Evolutionary conservation across 2,888 invertebrate genomes (phyloP).

Genomic region (Oegoconia quadripuncta): DNA sequence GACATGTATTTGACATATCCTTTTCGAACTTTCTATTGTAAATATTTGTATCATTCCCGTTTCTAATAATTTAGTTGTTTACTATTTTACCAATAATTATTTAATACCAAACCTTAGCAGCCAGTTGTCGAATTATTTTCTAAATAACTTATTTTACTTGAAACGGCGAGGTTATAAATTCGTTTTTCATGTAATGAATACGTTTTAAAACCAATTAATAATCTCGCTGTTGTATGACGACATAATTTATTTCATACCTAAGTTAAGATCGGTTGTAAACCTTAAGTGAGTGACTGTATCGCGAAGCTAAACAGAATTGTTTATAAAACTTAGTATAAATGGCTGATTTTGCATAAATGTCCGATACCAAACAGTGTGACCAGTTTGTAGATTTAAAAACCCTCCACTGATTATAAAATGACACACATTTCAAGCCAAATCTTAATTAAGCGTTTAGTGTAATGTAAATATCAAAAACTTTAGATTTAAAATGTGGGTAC

Average conservation of each 20-base stretch:
- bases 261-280: no score
- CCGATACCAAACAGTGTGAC: conserved; percentile 66
- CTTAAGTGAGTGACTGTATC: no score
- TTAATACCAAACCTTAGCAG: conserved; percentile 55
- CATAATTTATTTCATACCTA: conserved; percentile 27
- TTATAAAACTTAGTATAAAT: no score
- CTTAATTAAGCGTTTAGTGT: conserved; percentile 30
- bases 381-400: conserved; percentile 37
- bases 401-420: conserved; percentile 16
- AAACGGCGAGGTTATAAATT: conserved; percentile 17
- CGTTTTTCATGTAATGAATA: conserved; percentile 15
- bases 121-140: conserved; percentile 41
- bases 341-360: no score
- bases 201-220: conserved; percentile 17
- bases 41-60: conserved; percentile 35
- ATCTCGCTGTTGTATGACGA: conserved; percentile 15
- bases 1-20: conserved; percentile 14
- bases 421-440: conserved; percentile 45
- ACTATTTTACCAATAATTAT: conserved; percentile 39
- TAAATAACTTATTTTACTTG: conserved; percentile 14
- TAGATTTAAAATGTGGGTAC: conserved; percentile 15
- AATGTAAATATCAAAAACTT: conserved; percentile 22
- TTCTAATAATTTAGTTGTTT: conserved; percentile 21
- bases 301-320: no score
- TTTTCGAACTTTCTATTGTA: conserved; percentile 9